Conservation (phyloP, 1,140 invertebrate genomes). For the Tetragonula clypearis region DNA sequence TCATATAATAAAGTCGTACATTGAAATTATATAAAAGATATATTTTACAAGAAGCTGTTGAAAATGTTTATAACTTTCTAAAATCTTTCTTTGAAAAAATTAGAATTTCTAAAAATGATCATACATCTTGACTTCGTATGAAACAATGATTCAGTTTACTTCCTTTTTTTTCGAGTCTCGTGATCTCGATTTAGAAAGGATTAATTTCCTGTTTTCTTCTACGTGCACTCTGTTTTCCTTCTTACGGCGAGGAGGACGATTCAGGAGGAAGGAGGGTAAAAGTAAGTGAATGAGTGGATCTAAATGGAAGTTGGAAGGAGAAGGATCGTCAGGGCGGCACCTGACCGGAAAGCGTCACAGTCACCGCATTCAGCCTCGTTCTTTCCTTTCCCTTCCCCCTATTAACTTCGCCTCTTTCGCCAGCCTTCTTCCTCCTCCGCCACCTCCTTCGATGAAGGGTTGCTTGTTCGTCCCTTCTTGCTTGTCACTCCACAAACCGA, state of each 20-base stretch:
- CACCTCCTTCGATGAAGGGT: slow-evolving; percentile 55
- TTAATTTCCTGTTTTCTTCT: slow-evolving; percentile 45
- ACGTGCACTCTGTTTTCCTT: slow-evolving; percentile 22
- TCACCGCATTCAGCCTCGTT: slow-evolving; percentile 77
- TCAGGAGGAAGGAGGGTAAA: slow-evolving; percentile 49
- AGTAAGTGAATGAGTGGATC: slow-evolving; percentile 67
- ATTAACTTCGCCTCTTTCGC: slow-evolving; percentile 51
- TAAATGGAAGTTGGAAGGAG: slow-evolving; percentile 70
- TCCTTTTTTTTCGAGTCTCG: neutral
- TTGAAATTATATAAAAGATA: too few relatives aligned
- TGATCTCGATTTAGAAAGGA: slow-evolving; percentile 35
- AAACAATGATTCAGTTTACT: neutral
- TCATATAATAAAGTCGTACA: too few relatives aligned
- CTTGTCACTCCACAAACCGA: neutral
- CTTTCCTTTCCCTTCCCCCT: slow-evolving; percentile 68
- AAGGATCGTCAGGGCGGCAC: slow-evolving; percentile 77
- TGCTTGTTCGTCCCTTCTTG: slow-evolving; percentile 40
- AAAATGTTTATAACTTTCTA: neutral
- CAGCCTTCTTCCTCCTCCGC: slow-evolving; percentile 43
- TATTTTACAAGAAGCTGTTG: too few relatives aligned
- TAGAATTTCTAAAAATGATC: neutral
- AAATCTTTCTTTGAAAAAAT: neutral
- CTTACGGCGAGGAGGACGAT: slow-evolving; percentile 16
- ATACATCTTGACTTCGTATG: neutral
- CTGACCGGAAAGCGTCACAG: slow-evolving; percentile 81